These are phyloP conservation scores for Hemitrygon akajei DNA, from an alignment of 2,797 vertebrate genomes.

Conservation along the genomic window DNA sequence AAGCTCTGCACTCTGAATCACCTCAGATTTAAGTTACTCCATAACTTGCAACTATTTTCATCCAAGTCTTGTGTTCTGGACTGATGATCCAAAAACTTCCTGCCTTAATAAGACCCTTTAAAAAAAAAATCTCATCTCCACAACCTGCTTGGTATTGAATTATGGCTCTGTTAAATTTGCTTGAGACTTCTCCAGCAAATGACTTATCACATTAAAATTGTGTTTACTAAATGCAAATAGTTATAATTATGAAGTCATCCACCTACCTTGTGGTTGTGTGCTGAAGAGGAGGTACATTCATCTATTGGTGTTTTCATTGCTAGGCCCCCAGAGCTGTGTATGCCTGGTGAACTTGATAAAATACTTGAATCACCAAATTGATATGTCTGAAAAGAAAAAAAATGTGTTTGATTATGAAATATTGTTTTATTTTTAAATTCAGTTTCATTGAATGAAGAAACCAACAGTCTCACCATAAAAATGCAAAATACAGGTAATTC, in stretches of 20 bases:
- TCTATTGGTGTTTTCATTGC: conserved; percentile 47
- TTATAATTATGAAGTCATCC: neutral
- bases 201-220: neutral
- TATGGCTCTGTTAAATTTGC: neutral
- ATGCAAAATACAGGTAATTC: no score
- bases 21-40: neutral
- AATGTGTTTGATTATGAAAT: neutral
- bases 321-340: conserved; percentile 52
- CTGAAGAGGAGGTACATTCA: conserved; percentile 49
- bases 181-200: neutral
- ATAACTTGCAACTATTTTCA: no score
- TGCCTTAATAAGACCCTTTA: neutral
- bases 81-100: neutral
- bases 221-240: neutral
- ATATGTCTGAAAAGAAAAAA: conserved; percentile 47
- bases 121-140: neutral
- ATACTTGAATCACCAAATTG: conserved; percentile 53
- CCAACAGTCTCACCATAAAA: neutral
- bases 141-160: neutral
- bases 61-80: neutral
- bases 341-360: conserved; percentile 51
- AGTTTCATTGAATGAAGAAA: neutral
- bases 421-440: neutral
- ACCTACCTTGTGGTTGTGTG: conserved; percentile 57
- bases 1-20: neutral